phyloP scores from a whole-genome alignment of 2,797 vertebrate species.

The Pantherophis alleghaniensis region DNA sequence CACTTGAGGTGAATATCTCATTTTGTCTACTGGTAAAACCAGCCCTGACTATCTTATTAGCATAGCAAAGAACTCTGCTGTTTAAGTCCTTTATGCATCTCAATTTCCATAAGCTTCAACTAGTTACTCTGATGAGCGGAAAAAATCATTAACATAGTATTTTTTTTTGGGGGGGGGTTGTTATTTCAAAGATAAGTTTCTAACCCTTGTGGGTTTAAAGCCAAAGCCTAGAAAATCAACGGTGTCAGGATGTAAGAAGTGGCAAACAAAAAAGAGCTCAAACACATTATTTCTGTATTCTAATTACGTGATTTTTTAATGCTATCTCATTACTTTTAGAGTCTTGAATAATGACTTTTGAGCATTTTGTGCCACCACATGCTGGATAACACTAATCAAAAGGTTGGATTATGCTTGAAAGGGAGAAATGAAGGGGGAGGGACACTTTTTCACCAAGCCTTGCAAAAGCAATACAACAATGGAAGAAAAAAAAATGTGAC shows the following conservation, averaged over 20 bases:
- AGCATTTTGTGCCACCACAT: conserved; percentile 5
- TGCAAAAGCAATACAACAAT: conserved; percentile 6
- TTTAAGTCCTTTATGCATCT: background rate
- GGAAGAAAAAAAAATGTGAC: background rate
- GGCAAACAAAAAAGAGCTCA: background rate
- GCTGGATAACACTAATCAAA: conserved; percentile 4
- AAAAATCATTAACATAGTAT: background rate
- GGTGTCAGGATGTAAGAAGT: background rate
- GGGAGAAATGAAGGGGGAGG: background rate
- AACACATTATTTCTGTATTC: conserved; percentile 12
- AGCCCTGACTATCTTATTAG: background rate
- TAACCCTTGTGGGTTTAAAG: background rate
- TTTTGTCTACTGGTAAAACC: background rate
- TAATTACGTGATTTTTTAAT: conserved; percentile 26
- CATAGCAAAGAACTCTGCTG: background rate
- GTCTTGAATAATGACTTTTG: conserved; percentile 10
- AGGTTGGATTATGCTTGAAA: conserved; percentile 3
- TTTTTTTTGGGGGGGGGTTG: background rate
- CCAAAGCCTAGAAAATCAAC: background rate
- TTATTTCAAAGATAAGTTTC: conserved; percentile 13
- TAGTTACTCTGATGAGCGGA: background rate
- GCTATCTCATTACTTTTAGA: conserved; percentile 9
- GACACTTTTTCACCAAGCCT: background rate
- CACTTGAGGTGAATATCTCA: background rate
- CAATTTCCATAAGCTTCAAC: background rate